Base-by-base conservation (phyloP, 2,797 vertebrate species). In the Huso huso region DNA sequence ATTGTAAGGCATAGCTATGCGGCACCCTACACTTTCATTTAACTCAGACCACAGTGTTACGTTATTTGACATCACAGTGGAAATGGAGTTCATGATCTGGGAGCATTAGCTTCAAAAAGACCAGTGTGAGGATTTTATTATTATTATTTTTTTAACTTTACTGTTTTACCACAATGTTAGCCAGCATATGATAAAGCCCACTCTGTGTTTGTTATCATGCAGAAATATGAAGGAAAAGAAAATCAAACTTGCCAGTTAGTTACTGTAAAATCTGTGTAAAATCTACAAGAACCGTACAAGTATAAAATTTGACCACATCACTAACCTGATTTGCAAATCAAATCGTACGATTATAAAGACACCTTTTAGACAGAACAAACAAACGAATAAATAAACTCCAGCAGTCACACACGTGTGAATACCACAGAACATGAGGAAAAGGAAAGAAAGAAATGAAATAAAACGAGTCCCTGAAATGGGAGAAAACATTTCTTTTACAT, bases 401-500 rank as follows among this genome's bases (percentile, higher is more conserved):
- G 53, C 12, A 11, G 51, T 10, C 6, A 6, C 12, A 58, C 48
- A 10, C 37, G 7, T 55, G 12, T 15, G 55, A 58, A 58, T 37
- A 37, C 23, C 23, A 64, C 15, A 51, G 49, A 23, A 12, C 9
- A 8, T 52, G 60, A 51, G n/a, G 11, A 66, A 37, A 52, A 50
- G 5, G 8, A 66, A 15, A n/a, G 2, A 23, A 10, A 55, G 9
- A 49, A 6, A 48, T 55, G 10, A 61, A n/a, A 51, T 11, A 2
- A 50, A 63, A 63, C 11, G 37, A 64, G 13, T 15, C 61, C 69
- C 13, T 62, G 50, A 18, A 65, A 61, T 53, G 70, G 18, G 48
- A 48, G 62, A 49, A 8, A 61, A 53, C 12, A n/a, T 18, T 50
- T 7, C 18, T 10, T 12, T 48, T 12, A 49, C 9, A 12, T 61